Percentiles rank a stretch among this genome's conserved stretches.
phyloP scores from a whole-genome alignment of 2,888 invertebrate species.

The Malacosoma neustria region DNA sequence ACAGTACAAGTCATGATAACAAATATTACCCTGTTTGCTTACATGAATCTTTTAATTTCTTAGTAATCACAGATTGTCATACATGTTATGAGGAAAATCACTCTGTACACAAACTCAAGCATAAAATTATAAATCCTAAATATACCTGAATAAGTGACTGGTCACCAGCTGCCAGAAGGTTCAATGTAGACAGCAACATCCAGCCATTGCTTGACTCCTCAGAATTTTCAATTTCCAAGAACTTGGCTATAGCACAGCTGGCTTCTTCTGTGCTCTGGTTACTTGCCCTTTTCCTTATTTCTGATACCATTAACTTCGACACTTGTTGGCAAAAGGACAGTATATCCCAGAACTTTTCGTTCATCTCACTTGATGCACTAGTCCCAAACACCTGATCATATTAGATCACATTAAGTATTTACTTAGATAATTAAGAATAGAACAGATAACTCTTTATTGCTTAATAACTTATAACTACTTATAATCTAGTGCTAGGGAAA shows the following conservation, averaged over 20 bases:
- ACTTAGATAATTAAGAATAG: no score
- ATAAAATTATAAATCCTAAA: no score
- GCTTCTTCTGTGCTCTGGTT: slow-evolving; percentile 97
- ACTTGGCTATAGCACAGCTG: slow-evolving; percentile 96
- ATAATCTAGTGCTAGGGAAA: no score
- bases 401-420: no score
- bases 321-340: slow-evolving; percentile 95
- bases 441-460: no score
- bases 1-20: no score
- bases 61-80: no score
- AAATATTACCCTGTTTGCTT: no score
- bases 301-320: slow-evolving; percentile 96
- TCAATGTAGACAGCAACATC: slow-evolving; percentile 94
- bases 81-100: no score
- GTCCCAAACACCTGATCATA: slow-evolving; percentile 96
- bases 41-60: no score
- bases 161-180: slow-evolving; percentile 93
- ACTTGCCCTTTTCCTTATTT: slow-evolving; percentile 94
- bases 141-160: slow-evolving; percentile 90
- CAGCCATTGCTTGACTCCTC: slow-evolving; percentile 97
- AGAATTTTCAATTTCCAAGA: slow-evolving; percentile 95
- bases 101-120: no score
- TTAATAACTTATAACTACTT: no score
- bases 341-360: slow-evolving; percentile 97
- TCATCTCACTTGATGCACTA: slow-evolving; percentile 96